Evolutionary conservation across 2,888 invertebrate genomes (phyloP), one percentile per base, ranked within the genome.

Genomic region (Melangyna quadrimaculata): DNA sequence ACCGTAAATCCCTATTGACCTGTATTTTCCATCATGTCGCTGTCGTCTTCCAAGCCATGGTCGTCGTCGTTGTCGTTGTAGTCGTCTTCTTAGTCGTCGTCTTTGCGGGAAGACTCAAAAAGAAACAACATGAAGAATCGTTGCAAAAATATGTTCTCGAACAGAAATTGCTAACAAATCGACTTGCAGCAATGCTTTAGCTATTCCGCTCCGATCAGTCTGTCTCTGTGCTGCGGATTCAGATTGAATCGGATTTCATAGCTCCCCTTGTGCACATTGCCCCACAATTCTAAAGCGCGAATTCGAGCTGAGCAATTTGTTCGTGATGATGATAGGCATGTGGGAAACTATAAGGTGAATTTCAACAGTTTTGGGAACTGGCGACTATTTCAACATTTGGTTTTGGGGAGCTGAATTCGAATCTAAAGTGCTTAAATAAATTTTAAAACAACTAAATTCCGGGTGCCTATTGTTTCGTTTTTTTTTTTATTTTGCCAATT

Each of bases 1-100:
- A 86, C 86, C 77, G 86, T 86, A 81, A 86, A 78, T 77, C 81
- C 86, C 81, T 86, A 81, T 86, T 86, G 86, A 86, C 86, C 86
- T 57, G 86, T 69, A 81, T 86, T 70, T 69, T 55, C 53, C 77
- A 72, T 48, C 77, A 51, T 81, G 80, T 67, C 35, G 67, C 10
- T 67, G 51, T 22, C 35, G 51, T 35, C 59, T 61, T 61, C 29
- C 29, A 65, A 65, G 29, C 29, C 32, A 29, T 63, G 35, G 37
- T 17, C 12, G 45, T 67, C 55, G 35, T 32, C 40, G 32, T 57
- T 7, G 22, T 35, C 7, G 17, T 17, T 17, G 2, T 37, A 37
- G 59, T 19, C 27, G n/a, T 29, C 5, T 7, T 27, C 40, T 0
- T 24, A 40, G 61, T 63, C 43, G 63, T 40, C n/a, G 59, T 78